phyloP scores from a whole-genome alignment of 2,888 invertebrate species.

The Erebia palarica region DNA sequence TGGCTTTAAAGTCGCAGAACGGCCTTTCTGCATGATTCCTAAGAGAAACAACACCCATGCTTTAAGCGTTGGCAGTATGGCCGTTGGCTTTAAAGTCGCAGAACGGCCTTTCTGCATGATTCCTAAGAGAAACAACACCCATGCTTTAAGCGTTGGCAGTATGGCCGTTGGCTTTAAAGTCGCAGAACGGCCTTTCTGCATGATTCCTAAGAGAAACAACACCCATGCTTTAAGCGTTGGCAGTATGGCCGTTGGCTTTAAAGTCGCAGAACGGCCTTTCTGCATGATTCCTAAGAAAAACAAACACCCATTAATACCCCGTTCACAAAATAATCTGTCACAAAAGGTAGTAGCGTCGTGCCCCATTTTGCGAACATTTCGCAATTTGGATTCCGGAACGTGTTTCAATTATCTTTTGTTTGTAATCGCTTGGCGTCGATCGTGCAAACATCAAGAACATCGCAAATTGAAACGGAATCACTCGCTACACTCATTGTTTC shows the following conservation, averaged over 20 bases:
- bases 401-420: constrained; percentile 32
- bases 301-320: not conserved
- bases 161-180: too few relatives aligned
- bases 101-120: too few relatives aligned
- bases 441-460: not conserved
- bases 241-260: too few relatives aligned
- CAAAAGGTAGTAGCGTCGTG: not conserved
- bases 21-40: too few relatives aligned
- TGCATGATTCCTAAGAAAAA: not conserved
- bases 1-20: too few relatives aligned
- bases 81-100: too few relatives aligned
- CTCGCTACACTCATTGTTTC: constrained; percentile 2
- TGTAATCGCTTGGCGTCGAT: not conserved
- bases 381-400: constrained; percentile 31
- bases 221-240: too few relatives aligned
- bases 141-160: too few relatives aligned
- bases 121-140: too few relatives aligned
- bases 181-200: not conserved
- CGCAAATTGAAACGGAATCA: constrained; percentile 17
- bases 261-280: not conserved
- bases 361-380: constrained; percentile 15
- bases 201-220: not conserved
- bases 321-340: constrained; percentile 3
- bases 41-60: too few relatives aligned
- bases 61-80: too few relatives aligned